Base-by-base conservation (phyloP, 2,888 invertebrate species). In the Onthophagus sagittarius region DNA sequence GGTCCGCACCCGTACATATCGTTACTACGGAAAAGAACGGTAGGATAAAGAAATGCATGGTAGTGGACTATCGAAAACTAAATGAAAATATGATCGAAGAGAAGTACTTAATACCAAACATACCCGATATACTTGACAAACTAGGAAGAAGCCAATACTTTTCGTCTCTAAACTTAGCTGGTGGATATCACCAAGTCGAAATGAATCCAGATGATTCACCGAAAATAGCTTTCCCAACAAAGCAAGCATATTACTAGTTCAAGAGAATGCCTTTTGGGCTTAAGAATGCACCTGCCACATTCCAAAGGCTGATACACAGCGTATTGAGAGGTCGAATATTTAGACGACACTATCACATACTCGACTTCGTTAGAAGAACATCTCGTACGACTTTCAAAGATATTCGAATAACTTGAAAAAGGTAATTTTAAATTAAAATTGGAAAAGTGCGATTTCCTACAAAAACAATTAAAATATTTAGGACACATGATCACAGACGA, bases 331-430 rank as follows among this genome's bases (percentile, higher is more conserved):
- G 23, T 80, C 0, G 80, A 79, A 0, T 82, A 82, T 65, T 23
- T 82, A 0, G 82, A 82, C 69, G 82, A 83, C 65, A 80, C 82
- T 0, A 75, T 83, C 5, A 77, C 81, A 0, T 80, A 77, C 32
- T 77, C 76, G 9, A 78, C 77, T 0, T 77, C 77, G 0, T 72
- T 80, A 0, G 79, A 81, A 53, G 80, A 80, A 70, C 79, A 80
- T 64, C n/a, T n/a, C n/a, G 13, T 80, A 0, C 71, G 76, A 39
- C n/a, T n/a, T 78, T 77, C n/a, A n/a, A n/a, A n/a, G 23, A 79
- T 80, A 0, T 80, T 81, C 15, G 0, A 77, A 23, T 72, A 76
- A 75, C 63, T 79, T 39, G 15, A 65, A 70, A 9, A 72, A 71
- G 62, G 73, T n/a, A 75, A 70, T 39, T 23, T 72, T 9, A 73